phyloP scores from a whole-genome alignment of 2,888 invertebrate genomes.

The Bruchidius siliquastri region DNA sequence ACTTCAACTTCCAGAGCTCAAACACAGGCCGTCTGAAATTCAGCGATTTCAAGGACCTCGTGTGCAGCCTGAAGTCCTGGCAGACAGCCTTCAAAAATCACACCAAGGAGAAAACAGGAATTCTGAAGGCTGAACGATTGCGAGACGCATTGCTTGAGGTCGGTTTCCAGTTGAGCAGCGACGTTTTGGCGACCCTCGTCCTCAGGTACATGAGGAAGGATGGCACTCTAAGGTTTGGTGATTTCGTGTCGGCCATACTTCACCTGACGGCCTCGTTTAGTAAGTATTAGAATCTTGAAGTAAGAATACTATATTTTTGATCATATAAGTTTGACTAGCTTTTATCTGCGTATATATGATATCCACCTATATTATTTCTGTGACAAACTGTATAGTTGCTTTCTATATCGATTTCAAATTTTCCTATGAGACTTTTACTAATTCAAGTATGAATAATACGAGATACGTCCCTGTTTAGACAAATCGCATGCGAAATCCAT shows the following conservation, averaged over 20 bases:
- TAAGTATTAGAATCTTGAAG: too few species aligned
- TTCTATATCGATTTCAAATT: too few species aligned
- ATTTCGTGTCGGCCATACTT: slow-evolving; percentile 85
- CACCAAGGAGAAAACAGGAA: slow-evolving; percentile 86
- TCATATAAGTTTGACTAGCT: too few species aligned
- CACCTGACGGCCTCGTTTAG: slow-evolving; percentile 86
- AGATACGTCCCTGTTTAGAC: too few species aligned
- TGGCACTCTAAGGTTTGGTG: slow-evolving; percentile 85
- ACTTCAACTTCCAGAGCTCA: slow-evolving; percentile 54
- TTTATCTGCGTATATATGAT: too few species aligned
- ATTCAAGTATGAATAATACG: too few species aligned
- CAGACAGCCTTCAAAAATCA: slow-evolving; percentile 86
- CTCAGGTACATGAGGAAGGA: slow-evolving; percentile 89
- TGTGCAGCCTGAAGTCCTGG: slow-evolving; percentile 89
- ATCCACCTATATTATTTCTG: too few species aligned
- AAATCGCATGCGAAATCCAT: too few species aligned
- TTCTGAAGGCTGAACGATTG: slow-evolving; percentile 78
- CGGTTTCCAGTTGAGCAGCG: slow-evolving; percentile 82
- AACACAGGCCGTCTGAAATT: slow-evolving; percentile 78
- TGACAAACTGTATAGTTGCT: too few species aligned
- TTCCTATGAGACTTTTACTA: too few species aligned
- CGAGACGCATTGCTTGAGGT: slow-evolving; percentile 81
- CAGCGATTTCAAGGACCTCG: slow-evolving; percentile 82
- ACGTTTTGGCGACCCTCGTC: slow-evolving; percentile 76
- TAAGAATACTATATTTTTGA: too few species aligned